Evolutionary conservation across 1,140 invertebrate genomes (phyloP), one percentile per base, ranked within the genome.

Genomic region (Oryctes rhinoceros): DNA sequence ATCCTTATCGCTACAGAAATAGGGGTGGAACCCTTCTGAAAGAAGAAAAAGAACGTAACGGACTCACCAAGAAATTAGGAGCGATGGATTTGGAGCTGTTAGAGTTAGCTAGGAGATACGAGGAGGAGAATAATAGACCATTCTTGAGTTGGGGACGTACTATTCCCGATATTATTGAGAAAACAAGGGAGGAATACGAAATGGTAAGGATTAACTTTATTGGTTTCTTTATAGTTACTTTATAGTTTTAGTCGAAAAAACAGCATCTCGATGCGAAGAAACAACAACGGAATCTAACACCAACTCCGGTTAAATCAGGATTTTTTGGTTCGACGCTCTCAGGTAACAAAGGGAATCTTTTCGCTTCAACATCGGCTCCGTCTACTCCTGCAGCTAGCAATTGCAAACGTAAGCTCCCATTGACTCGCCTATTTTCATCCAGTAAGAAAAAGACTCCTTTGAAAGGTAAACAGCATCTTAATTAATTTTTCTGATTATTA

Each of bases 11-110:
- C 13, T 76, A 47, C 35, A 76, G 48, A 49, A 76, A 76, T 24
- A 10, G 75, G 0, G 75, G 75, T 0, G 75, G 75, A 44, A 44
- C 37, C 0, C 47, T 76, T 6, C n/a, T 76, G 15, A 44, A 49
- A 5, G 75, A 76, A n/a, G 75, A 76, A n/a, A 76, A 76, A 47
- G 75, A 76, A 37, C 10, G 75, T 13, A 76, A 76, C 47, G 47
- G 47, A 3, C 47, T 76, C 4, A 47, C 75, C 1, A 76, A 76
- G 39, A 44, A 76, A 10, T 18, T 76, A 18, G 44, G 39, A 10
- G 75, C 7, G 4, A 76, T 76, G 37, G 75, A 76, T 95, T 6
- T 95, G 96, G 0, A 93, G 95, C 89, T 94, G 0, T 87, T 86
- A 0, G 87, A 90, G 1, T 79, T 91, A 48, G 89, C 90, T 30